phyloP scores from a whole-genome alignment of 2,113 vertebrate species.

The Acanthochromis polyacanthus region DNA sequence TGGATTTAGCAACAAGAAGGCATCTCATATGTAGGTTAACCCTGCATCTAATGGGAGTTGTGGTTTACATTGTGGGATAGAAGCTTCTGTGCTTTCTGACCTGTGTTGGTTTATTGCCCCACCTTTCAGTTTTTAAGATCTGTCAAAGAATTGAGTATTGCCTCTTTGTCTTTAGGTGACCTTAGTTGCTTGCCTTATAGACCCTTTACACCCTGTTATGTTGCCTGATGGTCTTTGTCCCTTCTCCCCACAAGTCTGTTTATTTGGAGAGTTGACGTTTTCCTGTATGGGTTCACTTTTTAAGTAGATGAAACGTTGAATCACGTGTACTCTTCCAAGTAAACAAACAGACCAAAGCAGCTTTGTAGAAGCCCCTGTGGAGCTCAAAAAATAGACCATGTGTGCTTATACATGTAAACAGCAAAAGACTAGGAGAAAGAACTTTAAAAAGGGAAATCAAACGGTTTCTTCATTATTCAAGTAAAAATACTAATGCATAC shows the following conservation, averaged over 20 bases:
- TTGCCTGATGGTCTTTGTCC: slow-evolving; percentile 58
- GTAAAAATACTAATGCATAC: too few species aligned
- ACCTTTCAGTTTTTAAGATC: slow-evolving; percentile 62
- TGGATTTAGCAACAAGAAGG: slow-evolving; percentile 82
- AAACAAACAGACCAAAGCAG: slow-evolving; percentile 55
- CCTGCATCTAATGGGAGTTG: slow-evolving; percentile 82
- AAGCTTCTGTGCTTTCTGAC: slow-evolving; percentile 83
- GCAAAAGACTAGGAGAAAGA: slow-evolving; percentile 2
- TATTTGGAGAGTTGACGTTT: slow-evolving; percentile 69
- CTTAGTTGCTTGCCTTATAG: slow-evolving; percentile 71
- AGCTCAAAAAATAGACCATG: slow-evolving; percentile 10
- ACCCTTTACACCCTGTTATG: slow-evolving; percentile 53
- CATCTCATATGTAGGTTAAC: slow-evolving; percentile 87
- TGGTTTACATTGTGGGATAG: slow-evolving; percentile 71
- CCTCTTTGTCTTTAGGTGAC: slow-evolving; percentile 41
- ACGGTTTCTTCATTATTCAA: too few species aligned
- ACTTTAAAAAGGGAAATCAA: not conserved
- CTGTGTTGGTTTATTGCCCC: slow-evolving; percentile 70
- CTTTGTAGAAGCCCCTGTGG: slow-evolving; percentile 11
- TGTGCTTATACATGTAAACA: slow-evolving; percentile 3
- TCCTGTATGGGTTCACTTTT: slow-evolving; percentile 6
- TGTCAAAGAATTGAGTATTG: slow-evolving; percentile 47
- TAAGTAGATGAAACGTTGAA: slow-evolving; percentile 8
- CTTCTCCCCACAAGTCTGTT: slow-evolving; percentile 66
- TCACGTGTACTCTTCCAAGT: slow-evolving; percentile 58